These are phyloP conservation scores for Choristoneura fumiferana DNA, from an alignment of 1,140 invertebrate genomes.

Conservation along the genomic window DNA sequence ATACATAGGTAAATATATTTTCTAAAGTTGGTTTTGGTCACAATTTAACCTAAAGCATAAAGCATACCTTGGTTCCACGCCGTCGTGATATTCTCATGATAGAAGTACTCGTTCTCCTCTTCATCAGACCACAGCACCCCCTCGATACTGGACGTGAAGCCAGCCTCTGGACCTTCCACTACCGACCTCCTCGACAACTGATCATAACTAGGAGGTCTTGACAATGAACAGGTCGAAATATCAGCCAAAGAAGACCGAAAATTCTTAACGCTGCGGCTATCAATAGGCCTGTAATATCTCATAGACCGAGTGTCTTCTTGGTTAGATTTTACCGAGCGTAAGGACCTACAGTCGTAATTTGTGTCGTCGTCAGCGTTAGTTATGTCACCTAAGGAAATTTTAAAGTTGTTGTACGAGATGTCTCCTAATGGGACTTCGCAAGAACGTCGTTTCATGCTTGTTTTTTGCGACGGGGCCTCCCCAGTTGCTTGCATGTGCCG, in stretches of 20 bases:
- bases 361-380: constrained; percentile 45
- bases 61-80: constrained; percentile 73
- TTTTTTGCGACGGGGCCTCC: constrained; percentile 65
- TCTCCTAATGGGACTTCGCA: constrained; percentile 71
- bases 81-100: constrained; percentile 70
- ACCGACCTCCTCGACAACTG: constrained; percentile 62
- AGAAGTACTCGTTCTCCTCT: constrained; percentile 75
- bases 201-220: constrained; percentile 66
- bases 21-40: too few relatives aligned
- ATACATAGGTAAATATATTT: too few relatives aligned
- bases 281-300: constrained; percentile 62
- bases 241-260: constrained; percentile 64
- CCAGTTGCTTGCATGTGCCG: constrained; percentile 71
- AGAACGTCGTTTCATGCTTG: constrained; percentile 66
- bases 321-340: constrained; percentile 53
- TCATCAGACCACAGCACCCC: constrained; percentile 77
- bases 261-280: constrained; percentile 67
- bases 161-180: constrained; percentile 52
- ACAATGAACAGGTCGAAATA: constrained; percentile 55
- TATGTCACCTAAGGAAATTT: constrained; percentile 66
- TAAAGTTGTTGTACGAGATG: constrained; percentile 68
- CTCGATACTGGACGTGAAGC: constrained; percentile 75
- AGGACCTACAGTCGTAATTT: constrained; percentile 59
- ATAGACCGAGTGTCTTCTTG: constrained; percentile 51
- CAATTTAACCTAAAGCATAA: too few relatives aligned